Conservation (phyloP, 1,140 invertebrate genomes). For the Nephila pilipes region DNA sequence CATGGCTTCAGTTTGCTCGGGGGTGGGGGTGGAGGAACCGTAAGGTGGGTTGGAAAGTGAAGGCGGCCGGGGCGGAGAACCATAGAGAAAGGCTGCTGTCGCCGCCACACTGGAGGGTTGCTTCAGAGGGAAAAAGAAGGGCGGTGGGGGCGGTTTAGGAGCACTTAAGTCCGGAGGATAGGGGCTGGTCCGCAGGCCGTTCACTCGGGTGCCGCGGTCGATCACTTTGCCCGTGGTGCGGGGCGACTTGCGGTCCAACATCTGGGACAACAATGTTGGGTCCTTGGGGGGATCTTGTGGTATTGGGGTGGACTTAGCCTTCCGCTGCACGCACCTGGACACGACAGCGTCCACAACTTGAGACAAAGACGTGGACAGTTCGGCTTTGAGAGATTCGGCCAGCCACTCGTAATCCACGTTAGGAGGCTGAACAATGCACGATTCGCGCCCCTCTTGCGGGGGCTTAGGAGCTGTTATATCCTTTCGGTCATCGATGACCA, state of each 20-base stretch:
- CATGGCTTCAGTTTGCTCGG: slow-evolving; percentile 95
- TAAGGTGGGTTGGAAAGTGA: slow-evolving; percentile 40
- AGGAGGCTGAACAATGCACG: slow-evolving; percentile 75
- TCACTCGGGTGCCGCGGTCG: slow-evolving; percentile 84
- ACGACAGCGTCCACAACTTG: slow-evolving; percentile 94
- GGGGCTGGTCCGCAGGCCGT: slow-evolving; percentile 77
- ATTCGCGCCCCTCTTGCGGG: slow-evolving; percentile 13
- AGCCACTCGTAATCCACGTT: slow-evolving; percentile 90
- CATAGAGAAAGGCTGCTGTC: slow-evolving; percentile 83
- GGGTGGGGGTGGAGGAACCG: slow-evolving; percentile 79
- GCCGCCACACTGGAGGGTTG: slow-evolving; percentile 76
- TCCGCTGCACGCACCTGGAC: slow-evolving; percentile 88
- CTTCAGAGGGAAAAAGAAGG: slow-evolving; percentile 68
- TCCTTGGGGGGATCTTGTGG: slow-evolving; percentile 65
- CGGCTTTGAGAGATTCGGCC: slow-evolving; percentile 92
- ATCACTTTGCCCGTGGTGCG: slow-evolving; percentile 87
- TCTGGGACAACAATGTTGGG: slow-evolving; percentile 83
- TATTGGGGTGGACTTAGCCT: not conserved
- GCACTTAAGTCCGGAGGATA: slow-evolving; percentile 32
- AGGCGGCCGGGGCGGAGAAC: slow-evolving; percentile 61
- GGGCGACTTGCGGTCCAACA: slow-evolving; percentile 91
- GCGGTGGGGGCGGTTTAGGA: slow-evolving; percentile 44
- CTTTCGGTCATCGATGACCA: slow-evolving; percentile 57
- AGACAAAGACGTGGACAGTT: slow-evolving; percentile 91
- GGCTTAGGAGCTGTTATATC: not conserved